Evolutionary conservation across 2,888 invertebrate genomes (phyloP), one percentile per base, ranked within the genome.

Genomic region (Drosophila mimetica): DNA sequence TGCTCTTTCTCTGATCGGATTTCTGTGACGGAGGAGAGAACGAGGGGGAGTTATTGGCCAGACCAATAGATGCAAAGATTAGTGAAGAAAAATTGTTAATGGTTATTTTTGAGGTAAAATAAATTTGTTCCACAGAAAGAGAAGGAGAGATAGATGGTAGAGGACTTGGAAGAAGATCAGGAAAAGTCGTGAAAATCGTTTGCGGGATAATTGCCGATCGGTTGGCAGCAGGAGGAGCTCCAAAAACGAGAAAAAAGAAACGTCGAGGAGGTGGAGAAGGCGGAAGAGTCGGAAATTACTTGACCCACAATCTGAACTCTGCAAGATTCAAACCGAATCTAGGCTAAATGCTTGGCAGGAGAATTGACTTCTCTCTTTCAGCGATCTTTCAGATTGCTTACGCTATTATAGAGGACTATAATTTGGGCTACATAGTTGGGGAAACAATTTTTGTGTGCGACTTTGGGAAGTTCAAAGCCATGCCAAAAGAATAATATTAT

Each of bases 291-390:
- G 47, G 32, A 73, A 74, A 74, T 74, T 57, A 64, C 60, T 70
- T 84, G 86, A 84, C 83, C 83, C 75, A 84, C 80, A 84, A 86
- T 79, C 71, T 86, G 83, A 83, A 83, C 83, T 72, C 66, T 65
- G 48, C 25, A 28, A 44, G 46, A 51, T 34, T 48, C 41, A 25
- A 67, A 28, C 44, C 20, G 69, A 75, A 79, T 63, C 70, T 84
- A 69, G 81, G 81, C 75, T 84, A 84, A 84, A 81, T 76, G 81
- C 70, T 48, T 41, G 41, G 58, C 36, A 44, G 37, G 4, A 60
- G 64, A 69, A 71, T 79, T 79, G 75, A 64, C 46, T 79, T 64
- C 36, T 37, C 28, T 32, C 48, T 42, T 46, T 61, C 46, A 32
- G 37, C 42, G 41, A 48, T 37, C 42, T 20, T 20, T n/a, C 32